A percentile compares a stretch with the other conserved stretches of the same genome.
These are phyloP conservation scores for Pampus argenteus DNA, from an alignment of 2,797 vertebrate genomes.

Conservation along the genomic window DNA sequence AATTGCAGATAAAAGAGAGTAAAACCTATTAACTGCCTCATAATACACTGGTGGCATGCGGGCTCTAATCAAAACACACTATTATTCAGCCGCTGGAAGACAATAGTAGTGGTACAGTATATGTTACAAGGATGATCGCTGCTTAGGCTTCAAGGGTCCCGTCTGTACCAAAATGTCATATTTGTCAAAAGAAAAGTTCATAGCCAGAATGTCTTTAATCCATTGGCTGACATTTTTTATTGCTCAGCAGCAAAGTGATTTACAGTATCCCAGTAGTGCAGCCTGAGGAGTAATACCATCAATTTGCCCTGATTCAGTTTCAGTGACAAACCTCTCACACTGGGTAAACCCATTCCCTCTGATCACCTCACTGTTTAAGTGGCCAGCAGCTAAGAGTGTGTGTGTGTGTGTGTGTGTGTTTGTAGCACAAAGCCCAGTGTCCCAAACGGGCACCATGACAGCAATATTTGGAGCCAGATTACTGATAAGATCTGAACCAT, in stretches of 20 bases:
- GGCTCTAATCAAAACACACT: constrained; percentile 60
- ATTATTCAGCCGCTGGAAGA: constrained; percentile 61
- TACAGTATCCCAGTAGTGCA: constrained; percentile 69
- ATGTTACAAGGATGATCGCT: constrained; percentile 66
- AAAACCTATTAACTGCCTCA: constrained; percentile 69
- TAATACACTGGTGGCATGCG: constrained; percentile 63
- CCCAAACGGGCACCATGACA: not conserved
- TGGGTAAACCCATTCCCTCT: constrained; percentile 60
- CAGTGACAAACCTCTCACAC: constrained; percentile 71
- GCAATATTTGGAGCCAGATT: constrained; percentile 19
- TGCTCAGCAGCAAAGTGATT: constrained; percentile 79
- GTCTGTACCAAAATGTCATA: constrained; percentile 75
- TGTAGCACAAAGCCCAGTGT: constrained; percentile 22
- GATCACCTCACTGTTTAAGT: constrained; percentile 56
- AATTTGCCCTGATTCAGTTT: constrained; percentile 81
- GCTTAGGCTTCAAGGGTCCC: constrained; percentile 65
- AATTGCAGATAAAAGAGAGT: constrained; percentile 73
- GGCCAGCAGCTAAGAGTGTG: constrained; percentile 32
- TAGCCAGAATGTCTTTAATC: constrained; percentile 76
- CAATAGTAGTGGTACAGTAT: constrained; percentile 44
- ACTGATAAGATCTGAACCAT: constrained; percentile 9
- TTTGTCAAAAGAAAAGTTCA: constrained; percentile 75
- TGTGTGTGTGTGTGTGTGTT: too few species aligned
- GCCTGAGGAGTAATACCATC: constrained; percentile 75
- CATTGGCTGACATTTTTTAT: constrained; percentile 78